Evolutionary conservation across 2,797 vertebrate species (phyloP).

Genomic region (Lagorchestes hirsutus): DNA sequence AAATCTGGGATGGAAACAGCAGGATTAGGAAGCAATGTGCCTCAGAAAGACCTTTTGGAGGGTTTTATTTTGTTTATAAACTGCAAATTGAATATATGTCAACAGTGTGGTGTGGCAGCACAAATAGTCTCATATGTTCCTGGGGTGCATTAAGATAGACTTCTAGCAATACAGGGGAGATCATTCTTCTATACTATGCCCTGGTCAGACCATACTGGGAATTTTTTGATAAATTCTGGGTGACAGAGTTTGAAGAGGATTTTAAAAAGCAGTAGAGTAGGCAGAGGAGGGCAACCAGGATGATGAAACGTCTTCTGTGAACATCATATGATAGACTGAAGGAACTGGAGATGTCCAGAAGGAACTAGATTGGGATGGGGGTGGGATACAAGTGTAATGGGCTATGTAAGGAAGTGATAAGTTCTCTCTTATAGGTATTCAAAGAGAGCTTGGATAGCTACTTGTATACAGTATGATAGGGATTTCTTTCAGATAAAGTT

Average conservation of each 20-base stretch:
- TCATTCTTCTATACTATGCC: not conserved
- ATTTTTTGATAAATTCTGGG: not conserved
- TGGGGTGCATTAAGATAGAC: not conserved
- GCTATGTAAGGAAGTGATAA: not conserved
- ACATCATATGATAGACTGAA: not conserved
- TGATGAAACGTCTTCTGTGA: not conserved
- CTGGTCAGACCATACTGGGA: not conserved
- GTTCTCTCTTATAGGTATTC: not conserved
- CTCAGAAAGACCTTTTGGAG: not conserved
- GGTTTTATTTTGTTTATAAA: not conserved
- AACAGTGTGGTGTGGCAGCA: not conserved
- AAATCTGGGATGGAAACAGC: not conserved
- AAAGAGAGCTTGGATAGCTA: not conserved
- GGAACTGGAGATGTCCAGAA: not conserved
- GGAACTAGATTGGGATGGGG: not conserved
- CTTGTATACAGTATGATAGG: not conserved
- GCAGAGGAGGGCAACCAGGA: not conserved
- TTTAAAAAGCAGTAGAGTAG: not conserved
- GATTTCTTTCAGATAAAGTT: not conserved
- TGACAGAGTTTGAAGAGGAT: not conserved
- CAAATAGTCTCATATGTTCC: not conserved
- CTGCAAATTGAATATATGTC: not conserved
- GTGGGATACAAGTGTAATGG: not conserved
- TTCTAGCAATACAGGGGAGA: not conserved
- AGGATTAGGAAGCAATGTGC: not conserved